These are phyloP conservation scores for Upupa epops DNA, from an alignment of 2,113 vertebrate species.

Conservation along the genomic window DNA sequence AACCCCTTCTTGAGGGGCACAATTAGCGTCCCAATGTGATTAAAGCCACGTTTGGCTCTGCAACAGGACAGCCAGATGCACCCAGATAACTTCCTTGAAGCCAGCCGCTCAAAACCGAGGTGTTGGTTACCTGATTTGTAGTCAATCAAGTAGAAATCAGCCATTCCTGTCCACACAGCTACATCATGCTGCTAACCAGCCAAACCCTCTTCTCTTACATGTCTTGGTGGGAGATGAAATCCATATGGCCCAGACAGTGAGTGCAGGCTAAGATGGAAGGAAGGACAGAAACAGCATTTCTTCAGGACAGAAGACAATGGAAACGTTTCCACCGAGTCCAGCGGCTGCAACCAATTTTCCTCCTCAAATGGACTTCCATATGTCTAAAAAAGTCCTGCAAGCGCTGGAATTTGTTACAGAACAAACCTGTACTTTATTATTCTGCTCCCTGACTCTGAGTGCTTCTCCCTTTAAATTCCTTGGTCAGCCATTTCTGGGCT, in stretches of 20 bases:
- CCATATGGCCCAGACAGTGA: slow-evolving; percentile 67
- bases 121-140: slow-evolving; percentile 77
- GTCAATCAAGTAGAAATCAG: slow-evolving; percentile 75
- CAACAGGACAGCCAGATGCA: slow-evolving; percentile 67
- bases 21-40: slow-evolving; percentile 72
- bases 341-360: slow-evolving; percentile 78
- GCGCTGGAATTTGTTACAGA: slow-evolving; percentile 64
- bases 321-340: slow-evolving; percentile 51
- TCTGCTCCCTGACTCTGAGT: slow-evolving; percentile 4
- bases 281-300: slow-evolving; percentile 53
- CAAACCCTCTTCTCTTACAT: slow-evolving; percentile 43
- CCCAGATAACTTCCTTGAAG: slow-evolving; percentile 59
- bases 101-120: slow-evolving; percentile 48
- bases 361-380: slow-evolving; percentile 68
- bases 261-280: neutral
- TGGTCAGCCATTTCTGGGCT: slow-evolving; percentile 30
- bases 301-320: slow-evolving; percentile 56
- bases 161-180: slow-evolving; percentile 64
- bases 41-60: slow-evolving; percentile 59
- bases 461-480: slow-evolving; percentile 37
- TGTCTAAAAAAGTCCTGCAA: slow-evolving; percentile 52
- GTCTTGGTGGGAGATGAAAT: slow-evolving; percentile 72
- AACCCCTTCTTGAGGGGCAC: slow-evolving; percentile 67
- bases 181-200: slow-evolving; percentile 55
- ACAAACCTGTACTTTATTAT: slow-evolving; percentile 57